Evolutionary conservation across 2,888 invertebrate genomes (phyloP), one percentile per base, ranked within the genome.

Genomic region (Tachina fera): DNA sequence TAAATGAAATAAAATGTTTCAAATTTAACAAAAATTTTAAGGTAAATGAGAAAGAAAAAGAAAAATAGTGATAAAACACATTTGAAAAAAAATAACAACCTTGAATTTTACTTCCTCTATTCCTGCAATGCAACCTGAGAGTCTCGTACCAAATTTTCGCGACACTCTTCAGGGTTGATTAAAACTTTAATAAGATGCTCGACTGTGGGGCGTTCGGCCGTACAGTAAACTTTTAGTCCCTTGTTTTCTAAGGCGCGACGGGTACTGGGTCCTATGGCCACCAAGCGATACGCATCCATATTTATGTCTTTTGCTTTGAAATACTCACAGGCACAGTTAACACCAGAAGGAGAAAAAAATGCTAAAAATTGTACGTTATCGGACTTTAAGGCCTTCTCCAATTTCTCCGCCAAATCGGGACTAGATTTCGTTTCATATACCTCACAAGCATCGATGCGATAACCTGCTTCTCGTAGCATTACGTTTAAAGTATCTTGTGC

Each of bases 321-420:
- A 87, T 93, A 92, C 1, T 93, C 92, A 51, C 93, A 87, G 0
- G 93, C 92, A 88, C 92, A 94, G 75, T 93, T 93, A 0, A 94
- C 92, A 22, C 94, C 95, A 8, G 95, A 95, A 1, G 95, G 95
- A 88, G 95, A 95, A 87, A 95, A 95, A 90, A 94, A 95, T 3
- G 94, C 93, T 51, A 94, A 88, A 89, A 91, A 94, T 88, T 94
- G 94, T 1, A 94, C 92, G 58, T 94, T 92, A 3, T 93, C 88
- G 9, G 93, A 91, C 41, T 88, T 87, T 0, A 93, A 88, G 1
- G 92, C 90, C 3, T 87, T 87, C 39, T 94, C 91, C 61, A 94
- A 93, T 85, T 92, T 90, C 51, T 92, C 91, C 10, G 90, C 91
- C 72, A 95, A 89, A 81, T 92, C 91, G 0, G 93, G 92, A 91